Percentiles rank a stretch among this genome's conserved stretches.
Conservation (phyloP, 2,888 invertebrate species). For the Encarsia formosa region DNA sequence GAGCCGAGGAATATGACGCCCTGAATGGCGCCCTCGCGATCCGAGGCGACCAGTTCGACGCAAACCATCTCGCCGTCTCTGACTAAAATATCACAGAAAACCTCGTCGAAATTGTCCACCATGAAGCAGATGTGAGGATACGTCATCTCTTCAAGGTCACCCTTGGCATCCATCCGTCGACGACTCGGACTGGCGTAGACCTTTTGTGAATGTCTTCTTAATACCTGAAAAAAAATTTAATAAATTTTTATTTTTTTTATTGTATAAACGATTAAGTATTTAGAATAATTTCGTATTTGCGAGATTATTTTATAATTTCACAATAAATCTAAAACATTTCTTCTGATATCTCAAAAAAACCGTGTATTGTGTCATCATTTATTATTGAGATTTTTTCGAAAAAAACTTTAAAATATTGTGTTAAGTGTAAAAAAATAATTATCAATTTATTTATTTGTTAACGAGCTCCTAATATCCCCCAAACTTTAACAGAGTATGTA, state of each 20-base stretch:
- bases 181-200: conserved; percentile 98
- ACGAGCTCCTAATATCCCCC: too few species aligned
- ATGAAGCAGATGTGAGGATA: conserved; percentile 99
- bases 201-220: conserved; percentile 55
- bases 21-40: conserved; percentile 79
- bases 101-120: conserved; percentile 99
- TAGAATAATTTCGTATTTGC: too few species aligned
- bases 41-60: conserved; percentile 92
- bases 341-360: too few species aligned
- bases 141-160: conserved; percentile 96
- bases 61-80: conserved; percentile 99
- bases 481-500: too few species aligned
- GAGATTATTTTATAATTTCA: too few species aligned
- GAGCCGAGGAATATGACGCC: conserved; percentile 96
- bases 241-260: neutral
- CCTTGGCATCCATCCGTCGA: conserved; percentile 96
- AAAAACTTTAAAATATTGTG: too few species aligned
- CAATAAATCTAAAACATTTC: too few species aligned
- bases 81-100: conserved; percentile 95
- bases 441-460: too few species aligned
- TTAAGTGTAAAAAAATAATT: too few species aligned
- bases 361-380: too few species aligned
- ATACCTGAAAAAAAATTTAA: conserved; percentile 36
- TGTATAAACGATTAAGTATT: too few species aligned
- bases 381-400: too few species aligned